A percentile compares a stretch with the other conserved stretches of the same genome.
Conservation (phyloP, 2,113 vertebrate genomes). For the Peromyscus maniculatus region DNA sequence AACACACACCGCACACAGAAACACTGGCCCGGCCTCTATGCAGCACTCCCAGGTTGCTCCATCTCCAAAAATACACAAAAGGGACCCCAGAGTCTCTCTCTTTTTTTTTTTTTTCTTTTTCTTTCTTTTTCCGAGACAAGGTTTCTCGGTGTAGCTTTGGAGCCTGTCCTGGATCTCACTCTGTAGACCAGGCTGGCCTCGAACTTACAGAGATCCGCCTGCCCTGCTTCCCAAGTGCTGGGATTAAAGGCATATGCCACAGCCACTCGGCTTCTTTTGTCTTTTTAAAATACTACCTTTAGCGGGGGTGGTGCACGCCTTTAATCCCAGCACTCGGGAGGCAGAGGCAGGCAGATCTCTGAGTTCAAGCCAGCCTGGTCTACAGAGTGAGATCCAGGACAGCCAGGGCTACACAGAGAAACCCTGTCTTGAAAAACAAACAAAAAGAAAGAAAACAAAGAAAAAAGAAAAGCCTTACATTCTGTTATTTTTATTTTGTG, state of each 20-base stretch:
- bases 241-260: too few species aligned
- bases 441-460: neutral
- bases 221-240: too few species aligned
- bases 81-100: neutral
- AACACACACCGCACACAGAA: neutral
- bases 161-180: too few species aligned
- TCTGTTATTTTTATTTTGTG: neutral
- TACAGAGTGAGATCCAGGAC: neutral
- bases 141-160: too few species aligned
- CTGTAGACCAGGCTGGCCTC: too few species aligned
- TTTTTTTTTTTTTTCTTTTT: neutral
- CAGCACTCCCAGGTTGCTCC: neutral
- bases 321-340: neutral
- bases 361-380: neutral
- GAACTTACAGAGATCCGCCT: too few species aligned
- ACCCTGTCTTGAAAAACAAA: neutral
- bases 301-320: neutral
- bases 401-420: neutral
- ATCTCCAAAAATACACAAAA: neutral
- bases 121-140: neutral
- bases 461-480: neutral
- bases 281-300: neutral
- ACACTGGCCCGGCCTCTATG: fast-evolving
- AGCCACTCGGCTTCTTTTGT: too few species aligned
- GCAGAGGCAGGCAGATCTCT: neutral